A percentile compares a stretch with the other conserved stretches of the same genome.
phyloP scores from a whole-genome alignment of 2,797 vertebrate genomes.

The Bryconaethiops microstoma region DNA sequence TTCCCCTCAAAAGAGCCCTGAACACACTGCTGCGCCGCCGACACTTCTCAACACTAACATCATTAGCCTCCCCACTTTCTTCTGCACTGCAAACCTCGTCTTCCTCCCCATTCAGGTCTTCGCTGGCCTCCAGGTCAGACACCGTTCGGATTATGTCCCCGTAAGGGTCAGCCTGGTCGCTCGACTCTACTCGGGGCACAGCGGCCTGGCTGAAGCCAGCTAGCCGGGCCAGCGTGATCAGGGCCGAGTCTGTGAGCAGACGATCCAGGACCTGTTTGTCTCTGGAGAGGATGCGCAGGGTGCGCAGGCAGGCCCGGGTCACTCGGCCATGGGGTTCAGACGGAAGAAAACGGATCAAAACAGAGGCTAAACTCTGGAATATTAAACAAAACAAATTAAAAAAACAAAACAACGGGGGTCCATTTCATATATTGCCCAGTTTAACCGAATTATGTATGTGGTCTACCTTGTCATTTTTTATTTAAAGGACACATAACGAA shows the following conservation, averaged over 20 bases:
- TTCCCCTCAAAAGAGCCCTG: slow-evolving; percentile 36
- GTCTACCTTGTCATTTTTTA: too few relatives aligned
- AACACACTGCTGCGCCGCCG: slow-evolving; percentile 35
- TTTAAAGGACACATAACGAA: too few relatives aligned
- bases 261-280: slow-evolving; percentile 76
- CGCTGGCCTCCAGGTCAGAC: slow-evolving; percentile 5
- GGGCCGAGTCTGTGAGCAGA: slow-evolving; percentile 68
- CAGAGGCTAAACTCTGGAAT: slow-evolving; percentile 70
- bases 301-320: slow-evolving; percentile 67
- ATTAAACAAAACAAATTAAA: not conserved
- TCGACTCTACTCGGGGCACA: slow-evolving; percentile 1
- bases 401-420: not conserved
- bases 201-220: slow-evolving; percentile 45
- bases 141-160: slow-evolving; percentile 1
- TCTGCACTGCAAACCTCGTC: slow-evolving; percentile 41
- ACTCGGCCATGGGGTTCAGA: slow-evolving; percentile 61
- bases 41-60: not conserved
- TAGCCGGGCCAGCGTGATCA: slow-evolving; percentile 56
- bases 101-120: not conserved
- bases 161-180: slow-evolving; percentile 4
- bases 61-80: not conserved
- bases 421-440: not conserved
- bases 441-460: too few relatives aligned
- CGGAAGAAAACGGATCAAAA: slow-evolving; percentile 71
- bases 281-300: slow-evolving; percentile 77